Evolutionary conservation across 1,140 invertebrate genomes (phyloP).

Genomic region (Aradophagus sp.): DNA sequence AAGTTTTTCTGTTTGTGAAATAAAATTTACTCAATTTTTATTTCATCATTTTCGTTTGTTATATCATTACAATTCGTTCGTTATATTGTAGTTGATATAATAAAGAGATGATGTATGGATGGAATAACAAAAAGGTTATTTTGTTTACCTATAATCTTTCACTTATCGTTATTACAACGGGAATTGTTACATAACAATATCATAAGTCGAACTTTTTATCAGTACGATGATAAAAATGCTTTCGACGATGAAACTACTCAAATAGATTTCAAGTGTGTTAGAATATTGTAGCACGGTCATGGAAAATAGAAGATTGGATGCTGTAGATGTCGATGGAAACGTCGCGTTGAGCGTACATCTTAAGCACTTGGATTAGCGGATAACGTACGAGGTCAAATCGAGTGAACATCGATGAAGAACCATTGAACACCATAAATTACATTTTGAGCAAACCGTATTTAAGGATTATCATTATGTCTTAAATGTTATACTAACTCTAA

Average conservation of each 20-base stretch:
- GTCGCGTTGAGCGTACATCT: conserved; percentile 31
- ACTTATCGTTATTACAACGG: conserved; percentile 4
- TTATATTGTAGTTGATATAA: no score
- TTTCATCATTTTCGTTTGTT: no score
- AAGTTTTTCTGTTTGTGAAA: no score
- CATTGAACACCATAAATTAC: conserved; percentile 32
- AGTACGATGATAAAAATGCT: no score
- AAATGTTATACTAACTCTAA: not conserved
- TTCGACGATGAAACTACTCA: not conserved
- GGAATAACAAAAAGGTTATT: no score
- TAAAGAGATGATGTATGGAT: no score
- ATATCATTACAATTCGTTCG: no score
- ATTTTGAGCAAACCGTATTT: conserved; percentile 26
- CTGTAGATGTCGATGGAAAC: conserved; percentile 30
- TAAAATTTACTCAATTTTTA: no score
- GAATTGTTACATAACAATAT: no score
- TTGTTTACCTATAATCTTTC: not conserved
- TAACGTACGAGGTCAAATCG: conserved; percentile 50
- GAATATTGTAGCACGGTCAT: conserved; percentile 8
- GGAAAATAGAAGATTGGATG: conserved; percentile 40
- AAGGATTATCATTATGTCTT: conserved; percentile 26
- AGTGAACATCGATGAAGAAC: conserved; percentile 27
- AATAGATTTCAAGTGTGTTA: conserved; percentile 30
- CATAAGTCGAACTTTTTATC: no score
- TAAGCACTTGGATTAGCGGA: conserved; percentile 54